Conservation (phyloP, 2,797 vertebrate species). For the Lerista edwardsae region DNA sequence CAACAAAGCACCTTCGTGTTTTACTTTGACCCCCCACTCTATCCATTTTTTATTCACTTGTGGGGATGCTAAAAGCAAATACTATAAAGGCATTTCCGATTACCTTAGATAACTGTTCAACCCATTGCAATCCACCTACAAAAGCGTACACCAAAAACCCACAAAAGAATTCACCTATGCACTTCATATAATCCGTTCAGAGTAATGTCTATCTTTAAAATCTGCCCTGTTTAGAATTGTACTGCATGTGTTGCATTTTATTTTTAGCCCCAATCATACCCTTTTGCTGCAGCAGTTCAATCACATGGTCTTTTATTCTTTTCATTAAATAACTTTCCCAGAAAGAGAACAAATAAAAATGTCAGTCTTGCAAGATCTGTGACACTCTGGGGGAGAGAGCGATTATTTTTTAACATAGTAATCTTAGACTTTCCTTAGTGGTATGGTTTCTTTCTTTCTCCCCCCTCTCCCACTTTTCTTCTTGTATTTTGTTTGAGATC, state of each 20-base stretch:
- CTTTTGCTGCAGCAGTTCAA: constrained; percentile 48
- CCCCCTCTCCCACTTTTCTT: constrained; percentile 20
- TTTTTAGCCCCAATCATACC: constrained; percentile 13
- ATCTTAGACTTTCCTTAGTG: constrained; percentile 9
- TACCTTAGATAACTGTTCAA: not conserved
- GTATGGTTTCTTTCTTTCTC: not conserved
- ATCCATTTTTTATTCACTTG: not conserved
- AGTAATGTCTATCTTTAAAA: not conserved
- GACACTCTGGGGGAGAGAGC: constrained; percentile 16
- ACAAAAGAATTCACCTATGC: not conserved
- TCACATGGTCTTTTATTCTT: constrained; percentile 48
- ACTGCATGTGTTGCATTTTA: not conserved
- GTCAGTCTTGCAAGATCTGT: constrained; percentile 40
- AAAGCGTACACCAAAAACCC: not conserved
- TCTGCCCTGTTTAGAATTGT: not conserved
- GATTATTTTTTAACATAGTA: constrained; percentile 19
- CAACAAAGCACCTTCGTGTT: no score
- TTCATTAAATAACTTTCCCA: constrained; percentile 37
- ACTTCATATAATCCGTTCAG: not conserved
- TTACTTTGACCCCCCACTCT: not conserved
- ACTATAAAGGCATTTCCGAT: not conserved
- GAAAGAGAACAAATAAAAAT: constrained; percentile 43
- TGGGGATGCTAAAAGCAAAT: not conserved
- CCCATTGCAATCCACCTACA: not conserved
- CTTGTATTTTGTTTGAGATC: constrained; percentile 4